Base-by-base conservation (phyloP, 2,113 vertebrate species). In the Microtus oregoni region DNA sequence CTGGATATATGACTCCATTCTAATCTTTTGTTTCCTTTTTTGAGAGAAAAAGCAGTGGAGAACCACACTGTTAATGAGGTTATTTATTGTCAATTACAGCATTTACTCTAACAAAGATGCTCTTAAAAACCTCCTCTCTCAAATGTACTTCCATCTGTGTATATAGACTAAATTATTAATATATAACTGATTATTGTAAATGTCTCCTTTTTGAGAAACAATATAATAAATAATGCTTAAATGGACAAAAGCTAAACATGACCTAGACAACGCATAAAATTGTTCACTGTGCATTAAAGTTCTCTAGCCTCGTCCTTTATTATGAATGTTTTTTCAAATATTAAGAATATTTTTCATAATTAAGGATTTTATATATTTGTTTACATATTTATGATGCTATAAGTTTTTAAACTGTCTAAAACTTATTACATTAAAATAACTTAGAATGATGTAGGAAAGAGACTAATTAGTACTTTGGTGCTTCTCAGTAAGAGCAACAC, bases 1-100 rank as follows among this genome's bases (percentile, higher is more conserved):
- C 87, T 94, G 97, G 73, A 88, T 81, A 96, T 24, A 24, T 90
- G 93, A 52, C 32, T 73, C 94, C 94, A 93, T 95, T 17, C 13
- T 95, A 96, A 97, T 83, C 44, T 96, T 97, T 95, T 88, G 79
- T 77, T 96, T 92, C 91, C 92, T 89, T 97, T 97, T 97, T 76
- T 65, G 65, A 97, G 97, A 89, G 9, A 78, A 97, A 96, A 96
- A 19, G 26, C n/a, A 7, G 70, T 72, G n/a, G 85, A 92, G 28
- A 92, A 72, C 86, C 86, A 81, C 73, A 61, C 65, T 95, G 32
- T 81, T 83, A 81, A 72, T 58, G 38, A 77, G 7, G 73, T 68
- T 93, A 82, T 73, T 96, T 96, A 90, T 86, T 79, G 67, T 85
- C 72, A 90, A 68, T 58, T 61, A 12, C 47, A 72, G 86, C 90